Conservation (phyloP, 2,888 invertebrate species). For the Ephialtes manifestator region DNA sequence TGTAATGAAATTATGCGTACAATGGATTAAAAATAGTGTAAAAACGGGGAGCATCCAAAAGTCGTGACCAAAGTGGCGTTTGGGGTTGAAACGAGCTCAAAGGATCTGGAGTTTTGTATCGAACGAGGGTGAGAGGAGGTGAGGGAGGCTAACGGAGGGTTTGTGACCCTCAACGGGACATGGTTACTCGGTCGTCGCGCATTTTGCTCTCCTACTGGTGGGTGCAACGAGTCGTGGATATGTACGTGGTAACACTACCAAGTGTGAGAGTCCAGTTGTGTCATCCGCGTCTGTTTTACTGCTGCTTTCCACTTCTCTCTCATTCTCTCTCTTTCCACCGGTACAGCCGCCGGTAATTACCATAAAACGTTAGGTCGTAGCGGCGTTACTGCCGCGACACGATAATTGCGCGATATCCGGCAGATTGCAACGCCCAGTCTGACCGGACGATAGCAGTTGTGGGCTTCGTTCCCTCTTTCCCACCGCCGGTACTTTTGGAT, state of each 20-base stretch:
- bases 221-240: slow-evolving; percentile 59
- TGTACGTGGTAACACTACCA: slow-evolving; percentile 58
- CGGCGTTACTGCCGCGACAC: slow-evolving; percentile 58
- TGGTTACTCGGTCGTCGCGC: slow-evolving; percentile 36
- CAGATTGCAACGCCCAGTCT: slow-evolving; percentile 71
- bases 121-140: slow-evolving; percentile 34
- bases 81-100: slow-evolving; percentile 44
- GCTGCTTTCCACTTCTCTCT: slow-evolving; percentile 13
- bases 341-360: slow-evolving; percentile 69
- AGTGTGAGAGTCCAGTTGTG: slow-evolving; percentile 32
- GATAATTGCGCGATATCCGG: slow-evolving; percentile 75
- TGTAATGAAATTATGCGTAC: neutral
- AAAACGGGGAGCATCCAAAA: slow-evolving; percentile 29
- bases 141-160: slow-evolving; percentile 16
- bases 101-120: slow-evolving; percentile 43
- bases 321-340: slow-evolving; percentile 39
- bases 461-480: slow-evolving; percentile 25
- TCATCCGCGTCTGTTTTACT: slow-evolving; percentile 36
- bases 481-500: slow-evolving; percentile 16
- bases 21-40: neutral
- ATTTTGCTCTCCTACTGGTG: slow-evolving; percentile 32
- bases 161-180: slow-evolving; percentile 22
- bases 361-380: slow-evolving; percentile 70
- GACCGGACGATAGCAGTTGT: slow-evolving; percentile 39
- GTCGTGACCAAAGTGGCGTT: slow-evolving; percentile 20